Percentiles rank a stretch among this genome's conserved stretches.
Conservation (phyloP, 2,113 vertebrate species). For the Delphinus delphis region DNA sequence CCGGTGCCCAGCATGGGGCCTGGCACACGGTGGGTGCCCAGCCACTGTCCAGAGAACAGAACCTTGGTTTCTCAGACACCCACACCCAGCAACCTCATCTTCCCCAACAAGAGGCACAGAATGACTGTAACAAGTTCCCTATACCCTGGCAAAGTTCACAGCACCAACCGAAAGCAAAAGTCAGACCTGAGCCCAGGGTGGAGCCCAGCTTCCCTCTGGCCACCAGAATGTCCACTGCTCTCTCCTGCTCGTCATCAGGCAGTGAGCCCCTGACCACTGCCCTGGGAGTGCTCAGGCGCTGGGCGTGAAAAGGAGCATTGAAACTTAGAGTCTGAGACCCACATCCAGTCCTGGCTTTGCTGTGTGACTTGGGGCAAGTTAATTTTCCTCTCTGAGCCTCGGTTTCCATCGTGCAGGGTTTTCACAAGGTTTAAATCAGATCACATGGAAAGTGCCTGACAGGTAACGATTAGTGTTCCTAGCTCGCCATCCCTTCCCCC, state of each 20-base stretch:
- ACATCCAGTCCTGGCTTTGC: neutral
- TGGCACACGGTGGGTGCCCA: neutral
- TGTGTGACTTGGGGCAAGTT: neutral
- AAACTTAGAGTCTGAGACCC: neutral
- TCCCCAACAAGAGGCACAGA: neutral
- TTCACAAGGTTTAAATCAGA: neutral
- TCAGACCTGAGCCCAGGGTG: neutral
- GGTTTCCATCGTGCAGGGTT: neutral
- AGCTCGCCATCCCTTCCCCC: neutral
- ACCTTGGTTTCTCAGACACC: neutral
- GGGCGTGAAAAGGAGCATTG: neutral
- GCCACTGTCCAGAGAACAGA: neutral
- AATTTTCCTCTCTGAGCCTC: neutral
- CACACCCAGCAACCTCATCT: neutral
- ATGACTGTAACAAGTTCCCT: neutral
- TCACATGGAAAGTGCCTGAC: accelerated
- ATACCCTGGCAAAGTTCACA: neutral
- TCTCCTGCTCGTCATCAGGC: neutral
- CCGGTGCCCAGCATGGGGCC: neutral
- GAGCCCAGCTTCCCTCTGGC: neutral
- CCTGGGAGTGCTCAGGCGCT: neutral
- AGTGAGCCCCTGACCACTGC: neutral
- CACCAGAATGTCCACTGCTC: neutral
- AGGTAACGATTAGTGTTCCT: neutral
- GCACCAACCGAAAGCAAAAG: neutral